Percentiles rank a stretch among this genome's conserved stretches.
Conservation (phyloP, 2,797 vertebrate species). For the Ibycter americanus region DNA sequence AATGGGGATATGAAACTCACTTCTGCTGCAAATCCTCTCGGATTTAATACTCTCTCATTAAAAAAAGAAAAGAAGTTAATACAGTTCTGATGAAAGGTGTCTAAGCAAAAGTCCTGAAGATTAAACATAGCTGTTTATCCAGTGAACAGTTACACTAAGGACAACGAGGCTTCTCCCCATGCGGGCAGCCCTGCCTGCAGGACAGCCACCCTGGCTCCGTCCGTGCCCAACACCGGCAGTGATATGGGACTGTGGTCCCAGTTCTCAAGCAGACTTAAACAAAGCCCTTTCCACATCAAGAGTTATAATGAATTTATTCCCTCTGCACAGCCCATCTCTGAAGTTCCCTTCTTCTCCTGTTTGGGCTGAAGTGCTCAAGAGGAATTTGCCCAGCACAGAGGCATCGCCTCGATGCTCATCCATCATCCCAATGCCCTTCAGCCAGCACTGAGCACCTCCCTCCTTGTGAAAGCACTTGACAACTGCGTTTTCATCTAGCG, state of each 20-base stretch:
- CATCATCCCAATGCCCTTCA: background rate
- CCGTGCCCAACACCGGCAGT: accelerated
- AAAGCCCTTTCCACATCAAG: background rate
- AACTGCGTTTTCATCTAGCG: background rate
- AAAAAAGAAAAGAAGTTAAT: background rate
- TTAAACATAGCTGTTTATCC: background rate
- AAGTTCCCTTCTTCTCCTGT: background rate
- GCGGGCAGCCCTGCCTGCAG: background rate
- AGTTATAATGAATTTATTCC: background rate
- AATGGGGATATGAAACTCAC: background rate
- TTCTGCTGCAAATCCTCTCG: background rate
- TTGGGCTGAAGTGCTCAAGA: background rate
- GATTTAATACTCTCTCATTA: background rate
- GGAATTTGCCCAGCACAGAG: background rate
- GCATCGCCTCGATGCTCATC: background rate
- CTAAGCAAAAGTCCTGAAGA: background rate
- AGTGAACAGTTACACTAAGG: background rate
- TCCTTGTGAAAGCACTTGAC: background rate
- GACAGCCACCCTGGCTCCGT: background rate
- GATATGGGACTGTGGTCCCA: accelerated
- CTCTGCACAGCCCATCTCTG: background rate
- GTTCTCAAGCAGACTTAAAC: background rate
- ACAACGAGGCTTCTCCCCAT: background rate
- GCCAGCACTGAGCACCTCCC: background rate
- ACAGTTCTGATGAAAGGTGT: background rate